Evolutionary conservation across 2,113 vertebrate genomes (phyloP).

Genomic region (Catharus minimus): DNA sequence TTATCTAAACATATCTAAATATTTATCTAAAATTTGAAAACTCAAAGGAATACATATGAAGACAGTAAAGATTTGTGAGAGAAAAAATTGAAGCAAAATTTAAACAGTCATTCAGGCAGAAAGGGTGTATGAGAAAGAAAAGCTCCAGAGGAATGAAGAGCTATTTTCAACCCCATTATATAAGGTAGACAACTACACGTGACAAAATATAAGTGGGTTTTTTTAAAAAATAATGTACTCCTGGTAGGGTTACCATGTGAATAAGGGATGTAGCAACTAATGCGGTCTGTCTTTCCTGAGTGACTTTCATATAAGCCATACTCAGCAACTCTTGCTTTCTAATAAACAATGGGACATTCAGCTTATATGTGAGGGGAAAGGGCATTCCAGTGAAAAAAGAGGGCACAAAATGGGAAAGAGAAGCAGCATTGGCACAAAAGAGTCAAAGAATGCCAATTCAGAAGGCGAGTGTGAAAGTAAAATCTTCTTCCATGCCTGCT

Average conservation of each 20-base stretch:
- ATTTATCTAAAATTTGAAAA: not conserved
- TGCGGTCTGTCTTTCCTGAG: constrained; percentile 37
- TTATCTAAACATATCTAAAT: not conserved
- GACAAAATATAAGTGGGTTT: not conserved
- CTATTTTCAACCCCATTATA: not conserved
- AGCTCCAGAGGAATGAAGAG: not conserved
- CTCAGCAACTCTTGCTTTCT: constrained; percentile 61
- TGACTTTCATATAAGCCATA: constrained; percentile 61
- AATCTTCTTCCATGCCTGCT: constrained; percentile 63
- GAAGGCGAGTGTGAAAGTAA: constrained; percentile 63
- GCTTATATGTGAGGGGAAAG: constrained; percentile 39
- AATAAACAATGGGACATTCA: constrained; percentile 70
- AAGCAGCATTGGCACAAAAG: constrained; percentile 64
- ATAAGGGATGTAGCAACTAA: not conserved
- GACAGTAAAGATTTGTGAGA: not conserved
- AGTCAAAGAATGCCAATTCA: constrained; percentile 67
- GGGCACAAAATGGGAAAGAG: constrained; percentile 59
- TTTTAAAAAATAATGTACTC: not conserved
- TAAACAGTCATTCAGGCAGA: not conserved
- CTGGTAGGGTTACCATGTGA: not conserved
- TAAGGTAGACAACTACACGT: not conserved
- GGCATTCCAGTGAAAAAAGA: constrained; percentile 44
- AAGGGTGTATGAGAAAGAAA: not conserved
- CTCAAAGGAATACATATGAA: not conserved
- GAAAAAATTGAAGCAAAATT: not conserved